These are phyloP conservation scores for Rhadina sibilatrix DNA, from an alignment of 2,113 vertebrate genomes.

Conservation along the genomic window DNA sequence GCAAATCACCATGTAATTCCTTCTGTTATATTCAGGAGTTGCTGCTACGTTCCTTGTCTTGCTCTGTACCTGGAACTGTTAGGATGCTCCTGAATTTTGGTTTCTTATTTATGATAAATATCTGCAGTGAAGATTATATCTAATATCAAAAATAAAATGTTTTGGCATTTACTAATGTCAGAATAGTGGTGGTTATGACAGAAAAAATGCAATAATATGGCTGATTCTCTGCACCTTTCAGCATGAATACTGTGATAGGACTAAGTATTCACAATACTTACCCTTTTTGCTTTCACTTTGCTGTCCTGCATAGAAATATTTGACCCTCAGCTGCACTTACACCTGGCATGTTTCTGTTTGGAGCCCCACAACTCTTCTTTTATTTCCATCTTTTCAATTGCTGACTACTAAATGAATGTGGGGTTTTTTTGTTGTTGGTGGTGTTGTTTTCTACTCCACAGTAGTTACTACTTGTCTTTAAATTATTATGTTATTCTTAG, in stretches of 20 bases:
- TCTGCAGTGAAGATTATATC: neutral
- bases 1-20: neutral
- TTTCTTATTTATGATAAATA: neutral
- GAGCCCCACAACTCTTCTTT: neutral
- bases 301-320: neutral
- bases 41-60: neutral
- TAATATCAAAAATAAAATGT: neutral
- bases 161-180: neutral
- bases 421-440: neutral
- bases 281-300: neutral
- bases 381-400: neutral
- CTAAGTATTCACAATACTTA: neutral
- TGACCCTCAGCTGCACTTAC: fast-evolving
- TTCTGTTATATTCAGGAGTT: neutral
- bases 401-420: neutral
- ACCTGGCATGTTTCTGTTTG: neutral
- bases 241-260: neutral
- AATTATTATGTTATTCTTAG: neutral
- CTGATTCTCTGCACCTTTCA: neutral
- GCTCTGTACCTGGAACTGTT: neutral
- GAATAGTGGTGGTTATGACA: neutral
- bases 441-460: neutral
- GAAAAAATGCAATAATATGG: neutral
- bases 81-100: neutral
- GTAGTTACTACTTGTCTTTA: neutral